A percentile compares a stretch with the other conserved stretches of the same genome.
Evolutionary conservation across 2,888 invertebrate species (phyloP).

Genomic region (Epistrophe grossulariae): DNA sequence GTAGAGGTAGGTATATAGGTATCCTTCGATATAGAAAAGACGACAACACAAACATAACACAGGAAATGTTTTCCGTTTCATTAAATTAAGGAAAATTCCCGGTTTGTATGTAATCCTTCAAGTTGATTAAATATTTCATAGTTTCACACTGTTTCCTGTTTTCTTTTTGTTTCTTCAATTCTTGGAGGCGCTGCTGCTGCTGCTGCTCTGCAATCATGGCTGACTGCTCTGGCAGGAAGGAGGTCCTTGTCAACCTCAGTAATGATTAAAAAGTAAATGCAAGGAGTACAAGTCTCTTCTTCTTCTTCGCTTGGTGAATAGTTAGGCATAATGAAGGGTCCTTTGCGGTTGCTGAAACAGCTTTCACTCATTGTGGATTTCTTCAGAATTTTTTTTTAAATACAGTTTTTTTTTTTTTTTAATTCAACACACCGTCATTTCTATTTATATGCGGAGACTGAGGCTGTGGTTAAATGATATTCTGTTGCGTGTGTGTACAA

Average conservation of each 20-base stretch:
- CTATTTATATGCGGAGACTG: neutral
- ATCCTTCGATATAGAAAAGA: conserved; percentile 42
- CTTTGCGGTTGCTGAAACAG: conserved; percentile 67
- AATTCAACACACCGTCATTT: neutral
- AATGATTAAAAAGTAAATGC: conserved; percentile 73
- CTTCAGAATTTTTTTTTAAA: conserved; percentile 21
- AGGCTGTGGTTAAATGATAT: conserved; percentile 41
- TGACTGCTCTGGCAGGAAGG: conserved; percentile 31
- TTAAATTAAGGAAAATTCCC: conserved; percentile 70
- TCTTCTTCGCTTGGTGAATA: conserved; percentile 67
- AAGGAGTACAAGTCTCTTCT: conserved; percentile 57
- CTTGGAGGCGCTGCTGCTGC: neutral
- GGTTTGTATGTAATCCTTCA: conserved; percentile 57
- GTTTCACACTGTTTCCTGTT: conserved; percentile 71
- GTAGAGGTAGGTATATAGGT: neutral
- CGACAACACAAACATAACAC: conserved; percentile 40
- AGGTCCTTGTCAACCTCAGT: conserved; percentile 59
- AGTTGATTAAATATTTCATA: conserved; percentile 74
- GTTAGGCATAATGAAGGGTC: conserved; percentile 75
- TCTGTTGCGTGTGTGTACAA: conserved; percentile 46
- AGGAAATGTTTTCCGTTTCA: conserved; percentile 75
- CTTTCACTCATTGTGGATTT: conserved; percentile 55
- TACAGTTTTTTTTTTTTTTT: conserved; percentile 1
- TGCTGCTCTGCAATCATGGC: conserved; percentile 1
- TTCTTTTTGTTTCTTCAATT: conserved; percentile 26